Percentiles rank a stretch among this genome's conserved stretches.
Evolutionary conservation across 30 jellyfish, hydroid and myxozoan species (phyloP).

Genomic region (Hydractinia symbiolongicarpus): DNA sequence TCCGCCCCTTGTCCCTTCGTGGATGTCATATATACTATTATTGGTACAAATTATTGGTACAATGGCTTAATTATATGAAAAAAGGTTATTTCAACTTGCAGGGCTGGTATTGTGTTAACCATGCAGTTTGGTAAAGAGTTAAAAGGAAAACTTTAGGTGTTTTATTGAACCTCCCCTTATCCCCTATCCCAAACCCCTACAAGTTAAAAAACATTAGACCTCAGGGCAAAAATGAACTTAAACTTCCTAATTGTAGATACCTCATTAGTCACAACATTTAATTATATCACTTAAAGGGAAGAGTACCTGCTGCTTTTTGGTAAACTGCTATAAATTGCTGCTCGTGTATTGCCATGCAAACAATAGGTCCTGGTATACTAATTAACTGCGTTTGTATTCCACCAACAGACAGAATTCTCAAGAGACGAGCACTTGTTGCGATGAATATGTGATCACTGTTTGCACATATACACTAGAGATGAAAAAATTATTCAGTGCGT

Average conservation of each 20-base stretch:
- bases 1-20: too few relatives aligned
- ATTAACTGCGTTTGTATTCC: constrained; percentile 61
- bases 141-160: too few relatives aligned
- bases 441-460: constrained; percentile 47
- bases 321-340: constrained; percentile 50
- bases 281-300: too few relatives aligned
- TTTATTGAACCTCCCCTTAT: too few relatives aligned
- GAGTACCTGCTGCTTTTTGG: constrained; percentile 35
- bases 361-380: constrained; percentile 84
- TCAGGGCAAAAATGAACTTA: not conserved
- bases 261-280: too few relatives aligned
- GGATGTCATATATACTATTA: too few relatives aligned
- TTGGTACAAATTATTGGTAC: too few relatives aligned
- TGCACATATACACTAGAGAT: constrained; percentile 48
- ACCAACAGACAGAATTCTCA: constrained; percentile 70
- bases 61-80: too few relatives aligned
- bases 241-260: not conserved
- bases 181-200: too few relatives aligned
- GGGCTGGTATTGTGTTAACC: too few relatives aligned
- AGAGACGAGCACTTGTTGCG: constrained; percentile 49
- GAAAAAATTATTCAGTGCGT: not conserved
- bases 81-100: too few relatives aligned
- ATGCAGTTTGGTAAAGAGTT: too few relatives aligned
- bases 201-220: not conserved
- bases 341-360: constrained; percentile 66